These are phyloP conservation scores for Serripes groenlandicus DNA, from an alignment of 2,888 invertebrate species.

Conservation along the genomic window DNA sequence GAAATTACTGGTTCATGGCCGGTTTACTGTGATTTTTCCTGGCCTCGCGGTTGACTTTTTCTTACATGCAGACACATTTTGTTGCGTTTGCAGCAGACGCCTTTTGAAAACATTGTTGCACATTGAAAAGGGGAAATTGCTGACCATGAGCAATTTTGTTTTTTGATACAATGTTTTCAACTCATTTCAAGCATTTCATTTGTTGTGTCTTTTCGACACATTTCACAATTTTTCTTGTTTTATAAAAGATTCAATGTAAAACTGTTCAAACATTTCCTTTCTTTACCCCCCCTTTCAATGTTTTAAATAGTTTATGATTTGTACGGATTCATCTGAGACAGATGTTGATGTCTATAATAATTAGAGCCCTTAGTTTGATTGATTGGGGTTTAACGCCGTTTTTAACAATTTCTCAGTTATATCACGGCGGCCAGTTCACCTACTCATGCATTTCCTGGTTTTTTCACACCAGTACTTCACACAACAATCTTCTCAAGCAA, in stretches of 20 bases:
- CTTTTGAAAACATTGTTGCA: neutral
- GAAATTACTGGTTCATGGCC: neutral
- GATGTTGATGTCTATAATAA: too few relatives aligned
- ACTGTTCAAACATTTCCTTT: neutral
- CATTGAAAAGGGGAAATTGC: neutral
- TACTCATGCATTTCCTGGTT: too few relatives aligned
- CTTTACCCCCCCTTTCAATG: neutral
- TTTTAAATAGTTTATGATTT: too few relatives aligned
- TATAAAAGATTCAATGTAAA: neutral
- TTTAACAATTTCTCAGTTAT: too few relatives aligned
- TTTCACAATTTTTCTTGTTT: neutral
- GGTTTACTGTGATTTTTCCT: neutral
- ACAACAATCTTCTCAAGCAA: too few relatives aligned
- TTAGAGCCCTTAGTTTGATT: too few relatives aligned
- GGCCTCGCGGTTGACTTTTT: too few relatives aligned
- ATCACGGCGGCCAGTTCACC: too few relatives aligned
- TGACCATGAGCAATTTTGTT: neutral
- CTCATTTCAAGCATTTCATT: neutral
- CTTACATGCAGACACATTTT: neutral
- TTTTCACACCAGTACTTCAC: too few relatives aligned
- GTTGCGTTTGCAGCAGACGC: neutral
- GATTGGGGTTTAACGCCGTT: too few relatives aligned
- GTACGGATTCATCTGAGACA: too few relatives aligned
- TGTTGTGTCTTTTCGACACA: neutral
- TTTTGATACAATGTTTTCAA: neutral